Evolutionary conservation across 2,888 invertebrate genomes (phyloP).

Genomic region (Melinopterus prodromus): DNA sequence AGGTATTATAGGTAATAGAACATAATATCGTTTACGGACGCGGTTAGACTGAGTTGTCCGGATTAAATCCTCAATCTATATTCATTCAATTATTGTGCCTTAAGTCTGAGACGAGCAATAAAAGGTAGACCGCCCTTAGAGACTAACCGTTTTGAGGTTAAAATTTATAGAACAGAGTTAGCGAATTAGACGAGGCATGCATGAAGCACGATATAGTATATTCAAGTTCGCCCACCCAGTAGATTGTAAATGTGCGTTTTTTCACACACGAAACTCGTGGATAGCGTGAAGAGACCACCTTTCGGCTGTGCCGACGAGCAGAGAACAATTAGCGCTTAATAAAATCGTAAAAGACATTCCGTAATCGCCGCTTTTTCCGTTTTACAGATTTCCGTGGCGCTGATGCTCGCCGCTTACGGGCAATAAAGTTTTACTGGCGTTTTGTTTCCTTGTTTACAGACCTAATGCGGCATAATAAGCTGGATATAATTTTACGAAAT

Average conservation of each 20-base stretch:
- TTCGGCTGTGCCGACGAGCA: slow-evolving; percentile 11
- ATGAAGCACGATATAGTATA: not conserved
- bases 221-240: not conserved
- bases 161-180: not conserved
- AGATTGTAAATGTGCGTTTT: not conserved
- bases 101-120: no score
- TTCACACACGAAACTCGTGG: not conserved
- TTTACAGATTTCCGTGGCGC: slow-evolving; percentile 14
- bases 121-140: no score
- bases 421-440: slow-evolving; percentile 16
- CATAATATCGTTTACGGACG: not conserved
- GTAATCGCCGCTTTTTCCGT: not conserved
- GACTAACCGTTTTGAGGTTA: not conserved
- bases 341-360: slow-evolving; percentile 13
- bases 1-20: not conserved
- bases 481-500: slow-evolving; percentile 29
- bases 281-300: not conserved
- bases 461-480: slow-evolving; percentile 16
- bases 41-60: not conserved
- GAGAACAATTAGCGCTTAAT: slow-evolving; percentile 8
- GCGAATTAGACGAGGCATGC: not conserved
- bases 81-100: not conserved
- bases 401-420: not conserved
- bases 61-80: not conserved
- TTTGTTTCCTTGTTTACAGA: slow-evolving; percentile 7